Evolutionary conservation across 1,140 invertebrate genomes (phyloP).

Genomic region (Hypothenemus hampei): DNA sequence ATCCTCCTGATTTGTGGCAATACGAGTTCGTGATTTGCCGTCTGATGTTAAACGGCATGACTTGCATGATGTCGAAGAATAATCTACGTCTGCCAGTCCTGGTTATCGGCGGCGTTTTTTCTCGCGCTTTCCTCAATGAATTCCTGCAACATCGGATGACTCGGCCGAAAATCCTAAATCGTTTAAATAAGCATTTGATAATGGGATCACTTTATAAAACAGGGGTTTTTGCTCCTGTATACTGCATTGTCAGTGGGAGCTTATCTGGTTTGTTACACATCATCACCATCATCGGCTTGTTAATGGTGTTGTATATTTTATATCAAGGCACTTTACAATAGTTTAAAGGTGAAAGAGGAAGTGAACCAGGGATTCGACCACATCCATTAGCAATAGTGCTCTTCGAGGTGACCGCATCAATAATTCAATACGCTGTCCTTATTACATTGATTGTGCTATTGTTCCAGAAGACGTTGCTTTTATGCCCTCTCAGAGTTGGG

Average conservation of each 20-base stretch:
- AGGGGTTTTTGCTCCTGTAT: constrained; percentile 16
- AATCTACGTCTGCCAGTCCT: constrained; percentile 8
- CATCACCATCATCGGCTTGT: constrained; percentile 12
- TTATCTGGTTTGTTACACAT: constrained; percentile 24
- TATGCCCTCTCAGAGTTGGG: constrained; percentile 4
- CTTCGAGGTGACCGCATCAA: constrained; percentile 22
- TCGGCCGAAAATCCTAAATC: constrained; percentile 19
- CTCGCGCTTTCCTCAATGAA: constrained; percentile 27
- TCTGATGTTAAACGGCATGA: constrained; percentile 20
- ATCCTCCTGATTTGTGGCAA: constrained; percentile 7
- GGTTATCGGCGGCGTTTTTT: constrained; percentile 21
- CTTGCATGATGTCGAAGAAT: constrained; percentile 15
- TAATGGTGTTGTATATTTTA: too few species aligned
- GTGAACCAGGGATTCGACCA: constrained; percentile 12
- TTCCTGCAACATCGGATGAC: constrained; percentile 22
- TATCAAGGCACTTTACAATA: too few species aligned
- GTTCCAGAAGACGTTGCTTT: constrained; percentile 17
- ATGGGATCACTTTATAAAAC: constrained; percentile 29
- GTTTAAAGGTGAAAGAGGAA: constrained; percentile 15
- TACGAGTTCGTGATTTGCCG: too few species aligned
- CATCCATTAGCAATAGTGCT: constrained; percentile 24
- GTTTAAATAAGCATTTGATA: constrained; percentile 30
- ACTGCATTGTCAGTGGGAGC: constrained; percentile 10
- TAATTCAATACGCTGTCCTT: constrained; percentile 23
- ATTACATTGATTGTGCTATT: constrained; percentile 23